Percentiles rank a stretch among this genome's conserved stretches.
phyloP scores from a whole-genome alignment of 2,113 vertebrate species.

The Bambusicola thoracicus region DNA sequence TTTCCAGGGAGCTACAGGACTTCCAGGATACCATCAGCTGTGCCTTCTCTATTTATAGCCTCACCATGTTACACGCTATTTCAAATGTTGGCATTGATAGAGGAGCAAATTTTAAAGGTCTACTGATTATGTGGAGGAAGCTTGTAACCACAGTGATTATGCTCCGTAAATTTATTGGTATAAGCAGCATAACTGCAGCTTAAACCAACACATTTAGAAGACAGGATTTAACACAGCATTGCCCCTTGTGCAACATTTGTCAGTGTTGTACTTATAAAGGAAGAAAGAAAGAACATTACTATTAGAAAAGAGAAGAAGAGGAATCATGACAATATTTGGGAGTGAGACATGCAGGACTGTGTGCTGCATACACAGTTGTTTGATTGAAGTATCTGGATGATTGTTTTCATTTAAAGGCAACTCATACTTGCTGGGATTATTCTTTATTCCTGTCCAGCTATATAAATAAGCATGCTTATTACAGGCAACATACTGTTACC shows the following conservation, averaged over 20 bases:
- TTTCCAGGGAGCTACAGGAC: slow-evolving; percentile 4
- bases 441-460: background rate
- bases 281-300: background rate
- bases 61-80: background rate
- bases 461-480: background rate
- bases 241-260: background rate
- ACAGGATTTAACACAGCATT: background rate
- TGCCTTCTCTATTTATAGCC: background rate
- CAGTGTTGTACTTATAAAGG: background rate
- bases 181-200: background rate
- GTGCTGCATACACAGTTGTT: background rate
- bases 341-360: background rate
- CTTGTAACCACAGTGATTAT: background rate
- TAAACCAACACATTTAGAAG: background rate
- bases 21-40: background rate
- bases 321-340: slow-evolving; percentile 45
- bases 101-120: background rate
- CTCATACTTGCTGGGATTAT: background rate
- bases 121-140: background rate
- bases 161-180: background rate
- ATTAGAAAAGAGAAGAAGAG: slow-evolving; percentile 43
- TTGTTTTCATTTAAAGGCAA: slow-evolving; percentile 47
- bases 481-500: background rate
- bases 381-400: slow-evolving; percentile 12
- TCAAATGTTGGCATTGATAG: background rate